Base-by-base conservation (phyloP, 2,113 vertebrate genomes). In the Gymnorhina tibicen region DNA sequence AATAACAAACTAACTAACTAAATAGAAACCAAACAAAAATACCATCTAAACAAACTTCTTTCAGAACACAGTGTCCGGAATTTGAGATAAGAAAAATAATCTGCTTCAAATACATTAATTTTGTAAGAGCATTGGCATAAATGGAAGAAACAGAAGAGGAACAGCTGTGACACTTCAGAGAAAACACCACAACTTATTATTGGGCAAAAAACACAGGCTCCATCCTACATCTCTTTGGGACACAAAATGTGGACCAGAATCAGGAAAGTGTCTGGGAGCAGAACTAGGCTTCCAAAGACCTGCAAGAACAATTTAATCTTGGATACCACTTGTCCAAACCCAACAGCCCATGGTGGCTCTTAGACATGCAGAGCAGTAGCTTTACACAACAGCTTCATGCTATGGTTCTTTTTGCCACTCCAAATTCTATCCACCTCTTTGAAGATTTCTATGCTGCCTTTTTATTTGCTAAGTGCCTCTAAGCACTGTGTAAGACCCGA, bases 401-500 rank as follows among this genome's bases (percentile, higher is more conserved):
- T n/a, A 13, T 0, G 0, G 9, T 35, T 90, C 21, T 16, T 32
- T 75, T 56, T n/a, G 28, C 37, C 8, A 8, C 27, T 69, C 12
- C 24, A 47, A 27, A 56, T 7, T 35, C 62, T 37, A 10, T 32
- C n/a, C 5, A 18, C 10, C 17, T 6, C 3, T 67, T 32, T 23
- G 56, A 72, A 79, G 26, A 13, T 50, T 79, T 59, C 27, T 10
- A 10, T n/a, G 11, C 20, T 67, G 15, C 8, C 2, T 33, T 89
- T 78, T 79, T 7, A 13, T 46, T 87, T 53, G 39, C 14, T 8
- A 77, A 85, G 16, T 52, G 21, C 7, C 27, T 66, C 41, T 37
- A 35, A 55, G 66, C 24, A 46, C 22, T 17, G 8, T 0, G 0
- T 52, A 27, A 80, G 33, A 47, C 44, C 16, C 0, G 0, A 85